These are phyloP conservation scores for Bos indicus DNA, from an alignment of 2,113 vertebrate genomes.

Conservation along the genomic window DNA sequence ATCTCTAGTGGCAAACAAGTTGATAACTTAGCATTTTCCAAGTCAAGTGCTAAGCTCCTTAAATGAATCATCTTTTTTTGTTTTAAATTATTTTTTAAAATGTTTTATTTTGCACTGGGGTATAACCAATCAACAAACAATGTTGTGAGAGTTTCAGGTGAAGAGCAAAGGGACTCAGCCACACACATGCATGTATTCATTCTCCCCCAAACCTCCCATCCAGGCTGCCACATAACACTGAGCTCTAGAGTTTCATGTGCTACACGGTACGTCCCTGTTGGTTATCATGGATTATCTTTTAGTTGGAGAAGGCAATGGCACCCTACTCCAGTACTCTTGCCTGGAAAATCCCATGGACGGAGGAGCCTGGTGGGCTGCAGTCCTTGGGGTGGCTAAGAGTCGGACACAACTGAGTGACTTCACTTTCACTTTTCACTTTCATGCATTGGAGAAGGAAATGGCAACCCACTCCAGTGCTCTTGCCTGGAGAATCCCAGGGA, in stretches of 20 bases:
- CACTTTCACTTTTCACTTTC: no score
- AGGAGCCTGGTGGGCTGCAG: no score
- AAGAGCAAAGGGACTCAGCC: background rate
- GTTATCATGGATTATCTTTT: background rate
- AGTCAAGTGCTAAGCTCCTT: background rate
- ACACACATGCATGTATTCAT: background rate
- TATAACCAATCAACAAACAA: background rate
- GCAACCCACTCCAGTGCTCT: no score
- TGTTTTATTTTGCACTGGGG: background rate
- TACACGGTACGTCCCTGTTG: background rate
- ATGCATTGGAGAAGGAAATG: no score
- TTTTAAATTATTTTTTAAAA: background rate
- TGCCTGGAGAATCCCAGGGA: no score
- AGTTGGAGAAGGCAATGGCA: background rate
- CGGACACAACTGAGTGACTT: no score
- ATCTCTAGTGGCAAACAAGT: background rate
- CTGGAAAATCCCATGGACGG: no score
- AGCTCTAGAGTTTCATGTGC: background rate
- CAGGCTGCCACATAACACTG: background rate
- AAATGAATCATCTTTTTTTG: background rate
- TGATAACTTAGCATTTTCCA: background rate
- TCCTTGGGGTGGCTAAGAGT: no score
- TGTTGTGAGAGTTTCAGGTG: background rate
- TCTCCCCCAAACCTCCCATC: background rate
- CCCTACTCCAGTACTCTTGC: no score